Conservation (phyloP, 2,113 vertebrate species). For the Emberiza fucata region DNA sequence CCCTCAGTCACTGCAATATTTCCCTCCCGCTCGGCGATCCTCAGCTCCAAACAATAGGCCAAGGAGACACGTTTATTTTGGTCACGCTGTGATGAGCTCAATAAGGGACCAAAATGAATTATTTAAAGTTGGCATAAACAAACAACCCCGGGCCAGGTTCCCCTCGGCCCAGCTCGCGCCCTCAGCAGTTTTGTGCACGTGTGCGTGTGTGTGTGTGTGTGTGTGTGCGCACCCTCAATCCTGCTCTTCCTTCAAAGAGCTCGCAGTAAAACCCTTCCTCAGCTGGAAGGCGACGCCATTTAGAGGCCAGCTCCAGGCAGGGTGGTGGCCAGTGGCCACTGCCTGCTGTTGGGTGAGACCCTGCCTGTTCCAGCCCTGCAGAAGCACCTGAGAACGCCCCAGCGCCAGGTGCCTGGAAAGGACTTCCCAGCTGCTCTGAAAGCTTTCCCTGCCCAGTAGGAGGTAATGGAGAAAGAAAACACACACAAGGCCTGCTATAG, state of each 20-base stretch:
- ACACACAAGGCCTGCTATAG: background rate
- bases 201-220: background rate
- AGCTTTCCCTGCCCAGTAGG: background rate
- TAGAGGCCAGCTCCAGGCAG: background rate
- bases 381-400: background rate
- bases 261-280: background rate
- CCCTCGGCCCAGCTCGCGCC: background rate
- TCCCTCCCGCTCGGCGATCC: conserved; percentile 69
- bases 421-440: background rate
- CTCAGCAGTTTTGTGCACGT: background rate
- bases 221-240: rapidly evolving
- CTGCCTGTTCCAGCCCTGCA: background rate
- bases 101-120: conserved; percentile 77
- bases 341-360: background rate
- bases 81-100: conserved; percentile 72
- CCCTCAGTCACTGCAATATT: conserved; percentile 80
- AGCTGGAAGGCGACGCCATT: background rate
- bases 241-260: background rate
- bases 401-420: background rate
- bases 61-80: conserved; percentile 87
- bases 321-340: background rate
- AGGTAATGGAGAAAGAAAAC: background rate
- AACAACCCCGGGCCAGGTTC: conserved; percentile 68
- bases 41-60: conserved; percentile 92
- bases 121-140: conserved; percentile 80